phyloP scores from a whole-genome alignment of 2,797 vertebrate species.

The Champsocephalus esox region DNA sequence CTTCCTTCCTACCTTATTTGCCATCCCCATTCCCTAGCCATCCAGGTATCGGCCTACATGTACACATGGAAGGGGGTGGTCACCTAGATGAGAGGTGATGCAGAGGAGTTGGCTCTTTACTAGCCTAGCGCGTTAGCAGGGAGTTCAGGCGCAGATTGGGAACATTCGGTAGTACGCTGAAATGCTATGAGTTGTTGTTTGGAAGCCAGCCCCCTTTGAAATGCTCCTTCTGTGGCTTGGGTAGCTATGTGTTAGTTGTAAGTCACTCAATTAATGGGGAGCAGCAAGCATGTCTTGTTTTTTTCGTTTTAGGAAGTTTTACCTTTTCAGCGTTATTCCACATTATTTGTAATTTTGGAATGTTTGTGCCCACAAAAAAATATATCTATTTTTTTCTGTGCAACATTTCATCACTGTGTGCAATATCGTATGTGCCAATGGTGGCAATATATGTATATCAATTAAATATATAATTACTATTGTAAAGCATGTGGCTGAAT shows the following conservation, averaged over 20 bases:
- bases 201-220: constrained; percentile 53
- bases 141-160: constrained; percentile 66
- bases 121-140: constrained; percentile 59
- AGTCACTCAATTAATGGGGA: constrained; percentile 81
- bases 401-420: constrained; percentile 90
- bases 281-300: constrained; percentile 81
- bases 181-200: constrained; percentile 45
- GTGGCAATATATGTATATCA: constrained; percentile 90
- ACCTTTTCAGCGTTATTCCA: constrained; percentile 85
- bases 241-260: constrained; percentile 78
- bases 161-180: constrained; percentile 62
- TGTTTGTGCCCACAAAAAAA: constrained; percentile 83
- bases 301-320: constrained; percentile 64
- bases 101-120: constrained; percentile 74
- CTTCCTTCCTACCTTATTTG: constrained; percentile 52
- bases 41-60: constrained; percentile 87
- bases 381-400: constrained; percentile 77
- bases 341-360: constrained; percentile 86
- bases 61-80: constrained; percentile 86
- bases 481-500: constrained; percentile 89
- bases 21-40: constrained; percentile 73
- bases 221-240: constrained; percentile 75
- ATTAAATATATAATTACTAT: constrained; percentile 91
- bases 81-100: constrained; percentile 81
- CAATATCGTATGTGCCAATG: constrained; percentile 91